Conservation (phyloP, 2,888 invertebrate species). For the Scrobipalpa costella region DNA sequence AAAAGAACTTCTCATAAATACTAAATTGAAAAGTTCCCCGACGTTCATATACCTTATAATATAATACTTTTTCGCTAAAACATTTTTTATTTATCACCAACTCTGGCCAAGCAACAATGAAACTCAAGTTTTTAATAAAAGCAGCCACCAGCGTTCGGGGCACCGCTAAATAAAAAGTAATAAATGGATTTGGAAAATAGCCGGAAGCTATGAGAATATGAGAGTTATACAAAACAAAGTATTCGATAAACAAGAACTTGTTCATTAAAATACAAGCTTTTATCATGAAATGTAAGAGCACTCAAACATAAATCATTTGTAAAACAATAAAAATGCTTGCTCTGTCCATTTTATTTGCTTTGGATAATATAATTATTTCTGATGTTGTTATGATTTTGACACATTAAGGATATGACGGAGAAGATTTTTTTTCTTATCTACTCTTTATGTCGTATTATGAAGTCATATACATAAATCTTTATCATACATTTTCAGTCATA, state of each 20-base stretch:
- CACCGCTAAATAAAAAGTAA: constrained; percentile 29
- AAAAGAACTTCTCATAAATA: constrained; percentile 13
- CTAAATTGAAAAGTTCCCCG: constrained; percentile 23
- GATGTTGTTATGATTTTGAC: too few species aligned
- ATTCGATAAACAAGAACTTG: not conserved
- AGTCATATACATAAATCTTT: too few species aligned
- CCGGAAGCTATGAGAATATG: constrained; percentile 12
- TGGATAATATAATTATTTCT: too few species aligned
- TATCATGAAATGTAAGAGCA: not conserved
- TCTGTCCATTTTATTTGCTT: too few species aligned
- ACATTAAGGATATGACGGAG: too few species aligned
- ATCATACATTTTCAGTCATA: too few species aligned
- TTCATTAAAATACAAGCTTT: not conserved
- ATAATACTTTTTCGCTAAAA: constrained; percentile 21
- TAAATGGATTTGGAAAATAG: constrained; percentile 29
- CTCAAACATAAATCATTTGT: too few species aligned
- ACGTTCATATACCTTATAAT: constrained; percentile 26
- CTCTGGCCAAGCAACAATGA: constrained; percentile 10
- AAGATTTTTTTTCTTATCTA: too few species aligned
- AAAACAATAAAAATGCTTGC: too few species aligned
- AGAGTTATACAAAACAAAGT: not conserved
- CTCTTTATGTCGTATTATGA: too few species aligned
- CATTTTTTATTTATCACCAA: constrained; percentile 17
- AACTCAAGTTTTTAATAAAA: constrained; percentile 20
- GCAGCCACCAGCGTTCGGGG: constrained; percentile 20